Conservation (phyloP, 2,113 vertebrate genomes). For the Psilopsiagon aurifrons region DNA sequence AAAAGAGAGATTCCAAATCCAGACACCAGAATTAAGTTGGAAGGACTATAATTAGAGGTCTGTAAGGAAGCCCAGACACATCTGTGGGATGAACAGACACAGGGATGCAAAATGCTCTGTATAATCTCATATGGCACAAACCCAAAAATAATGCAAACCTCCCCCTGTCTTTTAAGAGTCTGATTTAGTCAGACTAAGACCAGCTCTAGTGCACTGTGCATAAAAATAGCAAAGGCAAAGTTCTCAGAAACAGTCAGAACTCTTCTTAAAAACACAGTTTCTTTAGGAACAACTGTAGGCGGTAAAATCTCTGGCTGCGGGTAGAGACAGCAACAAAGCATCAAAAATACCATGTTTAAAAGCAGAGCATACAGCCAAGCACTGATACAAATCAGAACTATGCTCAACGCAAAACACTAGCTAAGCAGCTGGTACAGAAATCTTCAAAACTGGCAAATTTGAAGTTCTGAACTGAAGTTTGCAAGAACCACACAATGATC, state of each 20-base stretch:
- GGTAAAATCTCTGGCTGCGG: background rate
- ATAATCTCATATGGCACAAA: accelerated
- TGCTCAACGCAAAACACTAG: background rate
- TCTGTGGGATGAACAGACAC: background rate
- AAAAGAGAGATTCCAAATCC: background rate
- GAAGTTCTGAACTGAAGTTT: background rate
- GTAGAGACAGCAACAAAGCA: background rate
- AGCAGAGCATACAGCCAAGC: background rate
- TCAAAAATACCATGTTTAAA: background rate
- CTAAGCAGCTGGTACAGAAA: background rate
- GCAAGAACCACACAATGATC: background rate
- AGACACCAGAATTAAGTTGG: background rate
- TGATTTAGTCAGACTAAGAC: background rate
- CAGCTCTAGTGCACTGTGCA: background rate
- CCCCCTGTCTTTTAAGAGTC: background rate
- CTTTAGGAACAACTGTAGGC: constrained; percentile 24
- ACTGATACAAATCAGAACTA: background rate
- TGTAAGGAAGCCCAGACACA: accelerated
- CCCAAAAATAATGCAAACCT: background rate
- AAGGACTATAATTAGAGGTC: background rate
- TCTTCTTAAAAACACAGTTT: background rate
- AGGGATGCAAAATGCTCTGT: accelerated
- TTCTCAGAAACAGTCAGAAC: background rate
- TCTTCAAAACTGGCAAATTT: background rate
- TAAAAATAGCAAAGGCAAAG: background rate